Evolutionary conservation across 2,888 invertebrate species (phyloP).

Genomic region (Drosophila birchii): DNA sequence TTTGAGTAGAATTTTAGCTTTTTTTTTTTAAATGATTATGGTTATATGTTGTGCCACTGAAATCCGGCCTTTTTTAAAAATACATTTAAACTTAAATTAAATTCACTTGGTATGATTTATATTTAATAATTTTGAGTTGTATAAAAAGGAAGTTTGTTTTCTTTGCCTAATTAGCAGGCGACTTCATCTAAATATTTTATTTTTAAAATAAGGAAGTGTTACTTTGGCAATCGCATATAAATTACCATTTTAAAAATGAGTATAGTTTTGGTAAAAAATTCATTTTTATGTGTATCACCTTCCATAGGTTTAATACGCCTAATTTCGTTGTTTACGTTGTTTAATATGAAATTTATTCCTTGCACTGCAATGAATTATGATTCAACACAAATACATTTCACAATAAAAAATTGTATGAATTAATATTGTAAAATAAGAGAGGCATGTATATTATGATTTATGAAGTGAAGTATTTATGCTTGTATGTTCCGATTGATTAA

Average conservation of each 20-base stretch:
- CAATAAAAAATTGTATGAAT: neutral
- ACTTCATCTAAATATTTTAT: neutral
- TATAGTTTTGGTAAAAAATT: neutral
- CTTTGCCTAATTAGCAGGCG: neutral
- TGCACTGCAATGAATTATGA: neutral
- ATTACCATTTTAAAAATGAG: neutral
- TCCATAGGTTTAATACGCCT: neutral
- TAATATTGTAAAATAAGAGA: neutral
- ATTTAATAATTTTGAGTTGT: neutral
- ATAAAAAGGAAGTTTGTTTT: neutral
- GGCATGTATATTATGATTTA: neutral
- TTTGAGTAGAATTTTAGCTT: neutral
- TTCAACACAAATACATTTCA: neutral
- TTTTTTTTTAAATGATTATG: neutral
- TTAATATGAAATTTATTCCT: neutral
- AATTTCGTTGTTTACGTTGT: conserved; percentile 3
- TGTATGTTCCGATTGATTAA: conserved; percentile 5
- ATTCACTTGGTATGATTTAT: neutral
- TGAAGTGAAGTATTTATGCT: neutral
- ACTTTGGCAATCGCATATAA: neutral
- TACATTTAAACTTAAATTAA: neutral
- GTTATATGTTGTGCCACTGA: neutral
- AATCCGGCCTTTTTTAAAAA: neutral
- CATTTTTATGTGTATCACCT: neutral
- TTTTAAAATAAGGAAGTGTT: neutral